A percentile compares a stretch with the other conserved stretches of the same genome.
Evolutionary conservation across 2,797 vertebrate genomes (phyloP).

Genomic region (Chrysocyon brachyurus): DNA sequence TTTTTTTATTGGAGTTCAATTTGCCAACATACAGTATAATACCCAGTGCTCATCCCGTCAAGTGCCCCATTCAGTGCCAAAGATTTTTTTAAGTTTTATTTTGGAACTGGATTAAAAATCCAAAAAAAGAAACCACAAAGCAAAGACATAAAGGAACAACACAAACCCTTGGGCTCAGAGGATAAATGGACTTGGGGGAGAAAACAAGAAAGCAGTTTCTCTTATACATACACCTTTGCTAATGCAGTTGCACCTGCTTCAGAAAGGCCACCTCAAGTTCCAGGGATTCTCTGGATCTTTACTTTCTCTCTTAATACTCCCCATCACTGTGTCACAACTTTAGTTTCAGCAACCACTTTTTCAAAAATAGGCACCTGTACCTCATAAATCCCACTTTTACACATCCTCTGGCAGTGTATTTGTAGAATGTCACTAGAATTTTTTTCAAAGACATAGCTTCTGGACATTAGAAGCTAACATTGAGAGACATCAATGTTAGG

Average conservation of each 20-base stretch:
- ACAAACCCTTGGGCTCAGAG: neutral
- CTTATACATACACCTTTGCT: neutral
- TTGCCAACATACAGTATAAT: too few species aligned
- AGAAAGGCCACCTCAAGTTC: neutral
- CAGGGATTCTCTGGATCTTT: neutral
- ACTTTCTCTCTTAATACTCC: too few species aligned
- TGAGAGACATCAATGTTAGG: neutral
- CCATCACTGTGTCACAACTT: neutral
- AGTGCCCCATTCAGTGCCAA: neutral
- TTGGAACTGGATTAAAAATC: neutral
- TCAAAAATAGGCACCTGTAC: neutral
- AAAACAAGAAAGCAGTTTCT: neutral
- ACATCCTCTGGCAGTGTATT: neutral
- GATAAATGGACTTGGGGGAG: neutral
- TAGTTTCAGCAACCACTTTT: neutral
- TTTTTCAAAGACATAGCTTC: neutral
- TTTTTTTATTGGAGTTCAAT: too few species aligned
- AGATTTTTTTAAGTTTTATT: neutral
- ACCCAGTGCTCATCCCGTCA: too few species aligned
- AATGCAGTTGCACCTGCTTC: neutral
- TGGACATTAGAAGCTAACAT: neutral
- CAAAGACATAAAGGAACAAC: neutral
- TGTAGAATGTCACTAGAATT: neutral
- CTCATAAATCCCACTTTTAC: neutral
- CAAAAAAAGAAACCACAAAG: neutral